phyloP scores from a whole-genome alignment of 2,888 invertebrate species.

The Morinoia aosen region DNA sequence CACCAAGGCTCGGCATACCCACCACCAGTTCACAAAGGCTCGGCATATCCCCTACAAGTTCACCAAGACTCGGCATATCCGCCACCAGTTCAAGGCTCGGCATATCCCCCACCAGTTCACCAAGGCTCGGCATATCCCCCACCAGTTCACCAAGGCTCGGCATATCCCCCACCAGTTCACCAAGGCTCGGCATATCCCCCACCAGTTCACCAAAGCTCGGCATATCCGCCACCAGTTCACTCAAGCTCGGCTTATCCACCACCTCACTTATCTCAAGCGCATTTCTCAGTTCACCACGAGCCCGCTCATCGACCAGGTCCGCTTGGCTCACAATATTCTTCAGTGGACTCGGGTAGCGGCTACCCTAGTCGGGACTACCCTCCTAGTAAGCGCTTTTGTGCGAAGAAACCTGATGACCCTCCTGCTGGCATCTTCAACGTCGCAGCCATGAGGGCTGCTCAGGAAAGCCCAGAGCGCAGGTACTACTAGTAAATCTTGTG shows the following conservation, averaged over 20 bases:
- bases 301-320: neutral
- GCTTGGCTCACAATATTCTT: neutral
- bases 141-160: too few relatives aligned
- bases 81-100: neutral
- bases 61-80: neutral
- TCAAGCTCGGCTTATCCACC: neutral
- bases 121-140: too few relatives aligned
- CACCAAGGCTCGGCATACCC: too few relatives aligned
- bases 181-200: too few relatives aligned
- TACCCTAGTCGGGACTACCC: neutral
- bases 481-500: too few relatives aligned
- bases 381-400: neutral
- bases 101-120: neutral
- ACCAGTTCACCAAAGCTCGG: too few relatives aligned
- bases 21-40: too few relatives aligned
- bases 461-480: neutral
- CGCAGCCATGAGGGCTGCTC: neutral
- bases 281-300: neutral
- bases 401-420: neutral
- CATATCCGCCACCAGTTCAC: too few relatives aligned
- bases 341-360: neutral
- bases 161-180: too few relatives aligned
- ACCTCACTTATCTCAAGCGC: neutral
- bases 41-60: neutral
- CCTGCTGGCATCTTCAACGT: conserved; percentile 1